A percentile compares a stretch with the other conserved stretches of the same genome.
These are phyloP conservation scores for Diabrotica balteata DNA, from an alignment of 2,888 invertebrate genomes.

Conservation along the genomic window DNA sequence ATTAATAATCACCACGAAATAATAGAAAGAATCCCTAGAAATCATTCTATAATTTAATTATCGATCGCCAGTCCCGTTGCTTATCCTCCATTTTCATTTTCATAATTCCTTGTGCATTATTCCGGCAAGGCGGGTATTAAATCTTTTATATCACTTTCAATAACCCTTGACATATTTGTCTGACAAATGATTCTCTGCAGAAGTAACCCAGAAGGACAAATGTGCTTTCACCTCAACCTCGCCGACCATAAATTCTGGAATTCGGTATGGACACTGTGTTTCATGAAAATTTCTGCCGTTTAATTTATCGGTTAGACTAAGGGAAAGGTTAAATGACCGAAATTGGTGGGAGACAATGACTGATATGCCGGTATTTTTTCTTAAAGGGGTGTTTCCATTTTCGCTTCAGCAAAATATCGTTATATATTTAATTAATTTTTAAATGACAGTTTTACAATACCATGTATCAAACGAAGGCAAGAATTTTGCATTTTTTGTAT, in stretches of 20 bases:
- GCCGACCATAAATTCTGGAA: conserved; percentile 9
- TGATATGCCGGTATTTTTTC: background rate
- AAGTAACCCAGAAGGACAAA: conserved; percentile 17
- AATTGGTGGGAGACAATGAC: background rate
- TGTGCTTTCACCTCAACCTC: conserved; percentile 13
- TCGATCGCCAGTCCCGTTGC: no score
- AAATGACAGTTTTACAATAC: no score
- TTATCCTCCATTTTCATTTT: no score
- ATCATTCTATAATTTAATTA: no score
- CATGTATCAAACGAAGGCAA: no score
- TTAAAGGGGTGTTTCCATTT: background rate
- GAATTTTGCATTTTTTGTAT: no score
- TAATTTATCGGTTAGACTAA: conserved; percentile 1
- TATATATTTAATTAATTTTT: no score
- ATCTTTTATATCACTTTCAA: conserved; percentile 15
- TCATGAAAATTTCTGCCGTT: conserved; percentile 5
- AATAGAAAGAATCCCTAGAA: no score
- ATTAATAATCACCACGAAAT: no score
- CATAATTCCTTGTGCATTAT: no score
- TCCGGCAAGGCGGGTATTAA: background rate
- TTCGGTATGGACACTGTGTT: conserved; percentile 12
- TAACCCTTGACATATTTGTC: conserved; percentile 18
- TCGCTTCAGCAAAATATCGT: no score
- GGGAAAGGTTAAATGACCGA: conserved; percentile 7
- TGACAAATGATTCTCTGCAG: conserved; percentile 13